Percentiles rank a stretch among this genome's conserved stretches.
Evolutionary conservation across 1,140 invertebrate genomes (phyloP).

Genomic region (Eulimnadia texana): DNA sequence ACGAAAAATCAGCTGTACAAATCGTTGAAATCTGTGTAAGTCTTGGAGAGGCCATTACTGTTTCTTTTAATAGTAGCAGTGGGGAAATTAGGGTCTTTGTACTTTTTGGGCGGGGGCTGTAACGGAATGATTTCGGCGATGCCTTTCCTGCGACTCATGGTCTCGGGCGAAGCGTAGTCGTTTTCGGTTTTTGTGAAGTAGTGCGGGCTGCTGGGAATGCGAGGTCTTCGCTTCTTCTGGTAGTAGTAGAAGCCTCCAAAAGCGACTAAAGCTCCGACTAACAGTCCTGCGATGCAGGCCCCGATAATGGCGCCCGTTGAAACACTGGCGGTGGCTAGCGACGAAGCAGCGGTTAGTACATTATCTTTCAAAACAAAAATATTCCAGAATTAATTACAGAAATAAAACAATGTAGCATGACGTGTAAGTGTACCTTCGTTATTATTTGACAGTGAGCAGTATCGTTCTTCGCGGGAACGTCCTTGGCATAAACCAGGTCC

Average conservation of each 20-base stretch:
- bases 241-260: constrained; percentile 32
- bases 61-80: constrained; percentile 60
- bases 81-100: constrained; percentile 43
- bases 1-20: not conserved
- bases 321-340: constrained; percentile 1
- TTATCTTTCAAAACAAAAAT: not conserved
- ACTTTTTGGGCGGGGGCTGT: constrained; percentile 17
- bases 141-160: constrained; percentile 24
- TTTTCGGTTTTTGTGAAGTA: constrained; percentile 68
- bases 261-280: constrained; percentile 31
- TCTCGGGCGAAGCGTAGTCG: constrained; percentile 52
- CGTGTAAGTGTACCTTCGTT: not conserved
- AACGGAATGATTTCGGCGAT: constrained; percentile 3
- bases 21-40: constrained; percentile 38
- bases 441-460: not conserved
- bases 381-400: constrained; percentile 17
- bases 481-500: constrained; percentile 46
- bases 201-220: constrained; percentile 51
- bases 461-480: constrained; percentile 41
- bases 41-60: constrained; percentile 41
- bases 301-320: constrained; percentile 38
- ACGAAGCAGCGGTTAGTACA: not conserved
- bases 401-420: constrained; percentile 40
- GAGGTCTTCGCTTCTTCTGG: constrained; percentile 28
- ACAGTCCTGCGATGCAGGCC: constrained; percentile 34